Evolutionary conservation across 1,140 invertebrate genomes (phyloP).

Genomic region (Drosophila lacertosa): DNA sequence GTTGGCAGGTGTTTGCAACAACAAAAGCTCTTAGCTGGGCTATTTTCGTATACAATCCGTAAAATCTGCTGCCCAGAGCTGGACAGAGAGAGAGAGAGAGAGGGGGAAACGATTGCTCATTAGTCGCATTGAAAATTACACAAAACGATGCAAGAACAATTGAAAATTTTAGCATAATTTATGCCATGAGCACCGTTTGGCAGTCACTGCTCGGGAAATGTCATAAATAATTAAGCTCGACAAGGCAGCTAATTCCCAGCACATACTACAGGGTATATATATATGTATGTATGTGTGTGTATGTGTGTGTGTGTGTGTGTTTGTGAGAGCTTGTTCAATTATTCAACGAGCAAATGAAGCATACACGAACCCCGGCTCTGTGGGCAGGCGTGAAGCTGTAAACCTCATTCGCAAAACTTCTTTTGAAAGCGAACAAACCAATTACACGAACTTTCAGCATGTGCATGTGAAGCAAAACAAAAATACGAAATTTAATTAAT

Average conservation of each 20-base stretch:
- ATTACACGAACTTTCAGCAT: slow-evolving; percentile 40
- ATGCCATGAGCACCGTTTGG: slow-evolving; percentile 56
- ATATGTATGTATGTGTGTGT: neutral
- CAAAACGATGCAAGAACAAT: slow-evolving; percentile 51
- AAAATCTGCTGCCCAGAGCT: neutral
- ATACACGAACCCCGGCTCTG: slow-evolving; percentile 41
- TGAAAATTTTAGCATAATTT: slow-evolving; percentile 64
- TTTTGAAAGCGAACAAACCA: slow-evolving; percentile 26
- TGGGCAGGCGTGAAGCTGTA: slow-evolving; percentile 59
- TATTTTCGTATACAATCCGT: slow-evolving; percentile 24
- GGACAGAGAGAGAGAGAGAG: no score
- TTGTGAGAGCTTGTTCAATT: slow-evolving; percentile 51
- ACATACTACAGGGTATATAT: slow-evolving; percentile 11
- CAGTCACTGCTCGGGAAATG: slow-evolving; percentile 44
- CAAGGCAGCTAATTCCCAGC: slow-evolving; percentile 56
- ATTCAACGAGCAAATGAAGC: slow-evolving; percentile 63
- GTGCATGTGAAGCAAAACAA: slow-evolving; percentile 14
- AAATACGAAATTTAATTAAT: neutral
- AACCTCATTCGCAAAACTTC: slow-evolving; percentile 62
- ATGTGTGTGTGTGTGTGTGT: slow-evolving; percentile 1
- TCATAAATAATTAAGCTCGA: slow-evolving; percentile 64
- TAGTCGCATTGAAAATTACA: slow-evolving; percentile 66
- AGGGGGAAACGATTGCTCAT: slow-evolving; percentile 45
- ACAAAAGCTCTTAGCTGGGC: slow-evolving; percentile 39
- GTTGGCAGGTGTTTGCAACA: slow-evolving; percentile 38